Evolutionary conservation across 2,113 vertebrate species (phyloP), one percentile per base, ranked within the genome.

Genomic region (Petrocephalus zakoni): DNA sequence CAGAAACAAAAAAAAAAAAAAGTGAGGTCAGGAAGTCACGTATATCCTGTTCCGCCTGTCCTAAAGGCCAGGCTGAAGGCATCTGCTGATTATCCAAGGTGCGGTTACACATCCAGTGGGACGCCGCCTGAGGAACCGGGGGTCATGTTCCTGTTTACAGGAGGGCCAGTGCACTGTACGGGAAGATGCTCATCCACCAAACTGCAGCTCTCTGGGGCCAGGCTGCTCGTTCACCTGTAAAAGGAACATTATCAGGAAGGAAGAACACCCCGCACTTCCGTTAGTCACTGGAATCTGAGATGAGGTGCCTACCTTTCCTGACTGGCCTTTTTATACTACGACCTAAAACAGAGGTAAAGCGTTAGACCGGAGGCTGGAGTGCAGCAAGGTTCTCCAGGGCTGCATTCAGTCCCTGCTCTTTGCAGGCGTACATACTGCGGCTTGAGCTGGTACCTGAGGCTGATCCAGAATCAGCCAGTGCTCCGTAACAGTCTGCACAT

Each of bases 401-500:
- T 29, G 49, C 13, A 46, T 37, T 29, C 25, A 61, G 8, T 51
- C 53, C 29, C 53, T 4, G 52, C 2, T 34, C 56, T 55, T 51
- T 75, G 61, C 85, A 49, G 37, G 25, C 22, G 42, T n/a, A n/a
- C n/a, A 11, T 25, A 8, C 68, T 29, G 49, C 10, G 3, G 49
- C 37, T 46, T 37, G 1, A 56, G 15, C 11, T 15, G 34, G 85
- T 88, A 95, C 94, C 93, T 94, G 92, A 46, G 91, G 93, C 25
- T 90, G 93, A 87, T 97, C 97, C 42, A 99, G 95, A 85, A 99
- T 94, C 93, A 99, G 95, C 98, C 98, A 99, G 90, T 97, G 97
- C 91, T 98, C 97, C 0, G 96, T 96, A 92, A 96, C 91, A 10
- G 90, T 95, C 92, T 99, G 98, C 89, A 96, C 82, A 87, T 99